These are phyloP conservation scores for Drosophila ananassae DNA, from an alignment of 1,140 invertebrate species.

Conservation along the genomic window DNA sequence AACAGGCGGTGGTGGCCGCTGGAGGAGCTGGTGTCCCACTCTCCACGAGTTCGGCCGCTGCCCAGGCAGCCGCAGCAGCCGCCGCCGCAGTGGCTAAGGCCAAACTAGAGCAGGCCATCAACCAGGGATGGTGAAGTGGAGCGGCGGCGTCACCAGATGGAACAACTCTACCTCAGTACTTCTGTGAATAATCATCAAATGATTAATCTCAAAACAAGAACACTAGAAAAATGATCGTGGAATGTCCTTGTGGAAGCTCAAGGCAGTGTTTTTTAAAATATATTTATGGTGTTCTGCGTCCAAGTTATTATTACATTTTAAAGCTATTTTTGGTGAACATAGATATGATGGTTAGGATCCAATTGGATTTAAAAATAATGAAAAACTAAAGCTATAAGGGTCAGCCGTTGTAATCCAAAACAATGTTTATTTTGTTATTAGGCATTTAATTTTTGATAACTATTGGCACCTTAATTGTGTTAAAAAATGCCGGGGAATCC, in stretches of 20 bases:
- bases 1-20: conserved; percentile 40
- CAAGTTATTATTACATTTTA: too few relatives aligned
- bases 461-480: not conserved
- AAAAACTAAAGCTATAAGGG: too few relatives aligned
- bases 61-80: conserved; percentile 52
- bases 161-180: conserved; percentile 83
- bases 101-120: conserved; percentile 74
- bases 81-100: conserved; percentile 63
- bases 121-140: conserved; percentile 61
- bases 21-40: conserved; percentile 89
- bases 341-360: too few relatives aligned
- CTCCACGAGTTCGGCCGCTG: conserved; percentile 42
- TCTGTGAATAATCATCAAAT: conserved; percentile 82
- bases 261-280: not conserved
- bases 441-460: too few relatives aligned
- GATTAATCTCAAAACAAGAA: conserved; percentile 65
- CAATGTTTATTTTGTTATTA: too few relatives aligned
- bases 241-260: too few relatives aligned
- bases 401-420: too few relatives aligned
- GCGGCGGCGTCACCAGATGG: conserved; percentile 35
- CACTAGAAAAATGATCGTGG: conserved; percentile 19
- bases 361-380: too few relatives aligned
- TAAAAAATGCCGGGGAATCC: not conserved
- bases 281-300: not conserved
- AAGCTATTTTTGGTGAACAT: too few relatives aligned